Evolutionary conservation across 2,888 invertebrate genomes (phyloP).

Genomic region (Clusia tigrina): DNA sequence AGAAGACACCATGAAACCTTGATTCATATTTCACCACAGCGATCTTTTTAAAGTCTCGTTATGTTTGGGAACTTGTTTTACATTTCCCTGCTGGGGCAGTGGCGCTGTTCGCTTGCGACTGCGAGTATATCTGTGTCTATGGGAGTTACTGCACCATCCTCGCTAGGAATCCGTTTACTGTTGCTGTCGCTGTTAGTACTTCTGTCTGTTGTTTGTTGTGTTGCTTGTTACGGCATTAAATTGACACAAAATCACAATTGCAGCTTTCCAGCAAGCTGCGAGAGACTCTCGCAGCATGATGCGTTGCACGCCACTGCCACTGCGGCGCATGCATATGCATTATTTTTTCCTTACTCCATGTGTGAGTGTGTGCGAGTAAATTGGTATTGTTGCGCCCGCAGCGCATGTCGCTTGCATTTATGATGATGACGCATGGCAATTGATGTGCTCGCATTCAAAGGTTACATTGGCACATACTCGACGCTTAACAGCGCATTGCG

Average conservation of each 20-base stretch:
- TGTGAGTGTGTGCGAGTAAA: not conserved
- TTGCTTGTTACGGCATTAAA: constrained; percentile 13
- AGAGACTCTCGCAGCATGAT: not conserved
- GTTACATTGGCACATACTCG: not conserved
- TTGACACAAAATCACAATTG: constrained; percentile 24
- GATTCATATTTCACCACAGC: too few species aligned
- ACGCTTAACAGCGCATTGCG: too few species aligned
- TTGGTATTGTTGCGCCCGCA: not conserved
- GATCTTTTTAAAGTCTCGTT: too few species aligned
- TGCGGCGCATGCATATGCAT: not conserved
- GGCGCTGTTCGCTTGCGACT: too few species aligned
- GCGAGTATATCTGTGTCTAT: too few species aligned
- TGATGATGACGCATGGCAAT: too few species aligned
- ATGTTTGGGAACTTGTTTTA: too few species aligned
- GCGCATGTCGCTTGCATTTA: not conserved
- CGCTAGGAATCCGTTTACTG: not conserved
- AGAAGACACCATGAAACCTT: too few species aligned
- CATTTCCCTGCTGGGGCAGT: too few species aligned
- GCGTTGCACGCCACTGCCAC: not conserved
- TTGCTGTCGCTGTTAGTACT: not conserved
- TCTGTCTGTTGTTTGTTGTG: not conserved
- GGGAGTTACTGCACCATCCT: too few species aligned
- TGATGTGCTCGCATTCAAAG: not conserved
- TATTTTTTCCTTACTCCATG: not conserved
- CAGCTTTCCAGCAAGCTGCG: constrained; percentile 7